These are phyloP conservation scores for Parnassius smintheus DNA, from an alignment of 2,888 invertebrate species.

Conservation along the genomic window DNA sequence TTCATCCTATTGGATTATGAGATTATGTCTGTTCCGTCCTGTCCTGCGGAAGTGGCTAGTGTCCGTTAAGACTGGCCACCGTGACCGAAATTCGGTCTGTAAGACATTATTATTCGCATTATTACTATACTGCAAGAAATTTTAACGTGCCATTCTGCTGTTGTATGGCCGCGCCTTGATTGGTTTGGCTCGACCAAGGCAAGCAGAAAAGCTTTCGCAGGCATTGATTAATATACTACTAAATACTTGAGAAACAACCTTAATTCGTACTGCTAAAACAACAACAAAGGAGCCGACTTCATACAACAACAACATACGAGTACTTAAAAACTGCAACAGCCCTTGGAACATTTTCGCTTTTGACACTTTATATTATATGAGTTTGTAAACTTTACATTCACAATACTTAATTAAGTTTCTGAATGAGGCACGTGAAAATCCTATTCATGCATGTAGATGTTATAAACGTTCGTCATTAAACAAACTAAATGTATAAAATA, in stretches of 20 bases:
- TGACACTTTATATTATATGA: conserved; percentile 9
- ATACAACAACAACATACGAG: too few relatives aligned
- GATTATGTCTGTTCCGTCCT: too few relatives aligned
- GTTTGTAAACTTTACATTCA: conserved; percentile 4
- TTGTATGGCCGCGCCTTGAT: too few relatives aligned
- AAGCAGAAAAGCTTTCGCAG: too few relatives aligned
- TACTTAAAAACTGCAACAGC: conserved; percentile 19
- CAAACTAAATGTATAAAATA: conserved; percentile 16
- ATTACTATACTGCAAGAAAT: too few relatives aligned
- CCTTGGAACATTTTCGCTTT: conserved; percentile 13
- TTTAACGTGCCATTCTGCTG: too few relatives aligned
- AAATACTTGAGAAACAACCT: conserved; percentile 24
- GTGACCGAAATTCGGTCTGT: too few relatives aligned
- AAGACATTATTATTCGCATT: too few relatives aligned
- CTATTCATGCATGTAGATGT: background rate
- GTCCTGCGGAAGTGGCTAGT: too few relatives aligned
- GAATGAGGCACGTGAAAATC: conserved; percentile 10
- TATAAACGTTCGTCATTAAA: conserved; percentile 5
- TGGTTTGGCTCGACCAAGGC: too few relatives aligned
- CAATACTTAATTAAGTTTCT: conserved; percentile 17
- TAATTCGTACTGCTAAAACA: conserved; percentile 20
- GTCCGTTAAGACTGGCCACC: too few relatives aligned
- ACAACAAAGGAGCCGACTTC: conserved; percentile 20
- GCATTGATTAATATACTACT: conserved; percentile 18
- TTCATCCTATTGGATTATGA: too few relatives aligned